phyloP scores from a whole-genome alignment of 2,797 vertebrate species.

The Antrozous pallidus region DNA sequence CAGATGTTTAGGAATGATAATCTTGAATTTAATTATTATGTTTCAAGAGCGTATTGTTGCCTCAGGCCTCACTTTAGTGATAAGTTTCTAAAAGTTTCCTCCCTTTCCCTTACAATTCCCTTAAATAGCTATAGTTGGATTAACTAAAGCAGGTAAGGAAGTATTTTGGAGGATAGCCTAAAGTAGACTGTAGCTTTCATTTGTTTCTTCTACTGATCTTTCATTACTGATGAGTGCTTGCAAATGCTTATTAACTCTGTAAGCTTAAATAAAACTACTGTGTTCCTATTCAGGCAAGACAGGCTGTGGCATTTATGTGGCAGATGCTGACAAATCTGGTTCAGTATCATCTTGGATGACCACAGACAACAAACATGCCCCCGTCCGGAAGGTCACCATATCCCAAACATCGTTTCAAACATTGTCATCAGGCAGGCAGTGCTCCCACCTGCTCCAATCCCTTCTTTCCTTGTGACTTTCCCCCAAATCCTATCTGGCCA shows the following conservation, averaged over 20 bases:
- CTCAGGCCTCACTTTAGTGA: not conserved
- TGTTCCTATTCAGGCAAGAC: not conserved
- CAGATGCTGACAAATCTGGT: not conserved
- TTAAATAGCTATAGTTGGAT: constrained; percentile 28
- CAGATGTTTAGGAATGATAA: not conserved
- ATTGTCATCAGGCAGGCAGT: not conserved
- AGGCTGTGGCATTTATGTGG: not conserved
- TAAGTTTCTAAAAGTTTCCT: not conserved
- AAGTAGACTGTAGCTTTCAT: not conserved
- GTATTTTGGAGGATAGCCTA: not conserved
- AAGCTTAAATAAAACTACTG: constrained; percentile 38
- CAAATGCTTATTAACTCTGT: constrained; percentile 60
- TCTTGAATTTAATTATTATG: not conserved
- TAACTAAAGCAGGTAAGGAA: constrained; percentile 44
- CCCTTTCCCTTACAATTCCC: constrained; percentile 11
- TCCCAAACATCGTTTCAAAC: not conserved
- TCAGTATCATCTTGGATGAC: not conserved
- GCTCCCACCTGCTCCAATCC: not conserved
- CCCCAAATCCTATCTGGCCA: not conserved
- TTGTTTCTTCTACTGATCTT: constrained; percentile 34
- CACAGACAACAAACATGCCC: not conserved
- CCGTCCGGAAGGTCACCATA: not conserved
- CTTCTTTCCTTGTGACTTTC: not conserved
- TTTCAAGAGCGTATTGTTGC: not conserved
- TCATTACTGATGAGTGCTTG: not conserved